Conservation (phyloP, 2,888 invertebrate species). For the Dioctria linearis region DNA sequence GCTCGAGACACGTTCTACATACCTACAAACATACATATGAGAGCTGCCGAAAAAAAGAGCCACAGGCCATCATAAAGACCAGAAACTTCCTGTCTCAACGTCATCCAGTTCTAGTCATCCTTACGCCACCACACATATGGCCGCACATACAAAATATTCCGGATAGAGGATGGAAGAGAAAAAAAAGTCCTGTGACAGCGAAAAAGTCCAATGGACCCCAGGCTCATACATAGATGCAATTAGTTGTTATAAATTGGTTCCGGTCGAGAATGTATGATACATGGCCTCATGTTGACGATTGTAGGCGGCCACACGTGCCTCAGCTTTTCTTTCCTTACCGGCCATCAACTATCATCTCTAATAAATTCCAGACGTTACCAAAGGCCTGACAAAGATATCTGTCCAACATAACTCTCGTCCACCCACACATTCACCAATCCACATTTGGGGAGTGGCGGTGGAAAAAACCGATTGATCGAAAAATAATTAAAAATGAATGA, state of each 20-base stretch:
- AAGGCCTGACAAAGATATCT: conserved; percentile 36
- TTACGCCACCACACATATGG: conserved; percentile 41
- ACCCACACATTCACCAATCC: conserved; percentile 26
- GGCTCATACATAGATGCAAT: conserved; percentile 47
- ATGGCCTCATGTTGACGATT: conserved; percentile 43
- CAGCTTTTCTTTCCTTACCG: conserved; percentile 20
- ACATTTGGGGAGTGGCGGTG: not conserved
- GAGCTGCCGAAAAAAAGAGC: conserved; percentile 38
- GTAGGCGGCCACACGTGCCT: conserved; percentile 46
- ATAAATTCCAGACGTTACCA: conserved; percentile 49
- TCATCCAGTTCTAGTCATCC: conserved; percentile 42
- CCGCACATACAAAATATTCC: conserved; percentile 22
- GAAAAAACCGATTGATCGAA: conserved; percentile 43
- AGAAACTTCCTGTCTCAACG: conserved; percentile 45
- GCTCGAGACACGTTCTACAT: conserved; percentile 40
- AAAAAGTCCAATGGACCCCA: conserved; percentile 45
- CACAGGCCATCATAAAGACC: conserved; percentile 44
- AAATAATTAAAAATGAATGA: conserved; percentile 55
- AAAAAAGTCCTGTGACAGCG: conserved; percentile 45
- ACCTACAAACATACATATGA: not conserved
- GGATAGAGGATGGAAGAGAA: not conserved
- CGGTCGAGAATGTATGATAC: conserved; percentile 51
- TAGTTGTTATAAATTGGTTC: conserved; percentile 55
- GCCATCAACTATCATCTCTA: not conserved
- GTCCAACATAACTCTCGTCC: not conserved